Base-by-base conservation (phyloP, 2,113 vertebrate genomes). In the Esox niger region DNA sequence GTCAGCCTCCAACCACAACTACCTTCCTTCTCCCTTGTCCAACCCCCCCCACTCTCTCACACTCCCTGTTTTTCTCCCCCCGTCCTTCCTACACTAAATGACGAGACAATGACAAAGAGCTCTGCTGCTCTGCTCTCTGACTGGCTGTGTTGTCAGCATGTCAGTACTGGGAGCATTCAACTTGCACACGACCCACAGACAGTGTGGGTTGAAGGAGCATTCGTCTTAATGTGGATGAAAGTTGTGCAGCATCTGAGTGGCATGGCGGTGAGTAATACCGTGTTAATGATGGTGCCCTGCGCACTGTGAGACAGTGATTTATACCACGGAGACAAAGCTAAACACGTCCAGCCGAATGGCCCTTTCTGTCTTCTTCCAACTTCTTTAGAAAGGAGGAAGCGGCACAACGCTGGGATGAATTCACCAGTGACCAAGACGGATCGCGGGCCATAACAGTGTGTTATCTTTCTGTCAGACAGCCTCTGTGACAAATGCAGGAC, bases 401-500 rank as follows among this genome's bases (percentile, higher is more conserved):
- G 68, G 57, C 69, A 35, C 5, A 7, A 71, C 82, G 74, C 75
- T 74, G 85, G 86, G 86, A 79, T 85, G 81, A 85, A 87, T 87
- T 88, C 75, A 80, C 75, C 72, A 54, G 76, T 83, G 81, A 84
- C 74, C 54, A 86, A 87, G 87, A 89, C 70, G 77, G 82, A 88
- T 84, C 82, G 58, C 23, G 6, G 69, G 33, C 62, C 4, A 56
- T 79, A 87, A 82, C 82, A 75, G 69, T n/a, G 47, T 79, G 84
- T 85, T 88, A 87, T 88, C 80, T 86, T 77, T 86, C 73, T 79
- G 85, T 86, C 85, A 77, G 82, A 62, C 55, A 1, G 13, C 70
- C 74, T 80, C 23, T 33, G 72, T 88, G 84, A 88, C 76, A 86
- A 86, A 88, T 79, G 68, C 65, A 77, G 68, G 64, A 74, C 73